A percentile compares a stretch with the other conserved stretches of the same genome.
Conservation (phyloP, 2,888 invertebrate species). For the Erebia aethiops region DNA sequence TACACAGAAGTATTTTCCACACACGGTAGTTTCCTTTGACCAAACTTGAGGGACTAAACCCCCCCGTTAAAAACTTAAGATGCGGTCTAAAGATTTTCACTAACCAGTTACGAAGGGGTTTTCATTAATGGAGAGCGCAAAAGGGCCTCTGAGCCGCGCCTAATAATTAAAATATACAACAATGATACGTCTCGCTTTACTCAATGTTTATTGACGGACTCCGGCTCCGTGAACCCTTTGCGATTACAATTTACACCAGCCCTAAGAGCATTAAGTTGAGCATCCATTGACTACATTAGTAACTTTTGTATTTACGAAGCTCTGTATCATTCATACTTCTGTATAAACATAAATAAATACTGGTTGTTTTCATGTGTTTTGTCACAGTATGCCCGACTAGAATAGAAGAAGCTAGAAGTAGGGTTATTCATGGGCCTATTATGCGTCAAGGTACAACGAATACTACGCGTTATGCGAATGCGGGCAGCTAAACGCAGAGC, state of each 20-base stretch:
- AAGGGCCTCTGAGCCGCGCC: slow-evolving; percentile 58
- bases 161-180: slow-evolving; percentile 79
- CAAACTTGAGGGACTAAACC: too few relatives aligned
- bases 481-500: too few relatives aligned
- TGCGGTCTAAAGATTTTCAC: slow-evolving; percentile 25
- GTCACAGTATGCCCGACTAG: too few relatives aligned
- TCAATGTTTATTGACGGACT: slow-evolving; percentile 73
- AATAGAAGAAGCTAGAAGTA: too few relatives aligned
- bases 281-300: not conserved
- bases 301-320: not conserved
- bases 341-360: too few relatives aligned
- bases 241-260: slow-evolving; percentile 73
- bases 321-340: not conserved
- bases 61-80: too few relatives aligned
- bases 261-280: slow-evolving; percentile 39
- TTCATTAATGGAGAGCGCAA: slow-evolving; percentile 42
- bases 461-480: too few relatives aligned
- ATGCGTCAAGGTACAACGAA: too few relatives aligned
- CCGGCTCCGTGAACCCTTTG: slow-evolving; percentile 61
- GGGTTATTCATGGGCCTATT: too few relatives aligned
- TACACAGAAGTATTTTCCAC: too few relatives aligned
- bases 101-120: slow-evolving; percentile 27
- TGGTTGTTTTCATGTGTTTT: too few relatives aligned
- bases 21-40: too few relatives aligned
- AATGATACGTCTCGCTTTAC: slow-evolving; percentile 74